A percentile compares a stretch with the other conserved stretches of the same genome.
phyloP scores from a whole-genome alignment of 2,797 vertebrate genomes.

The Loriculus beryllinus region DNA sequence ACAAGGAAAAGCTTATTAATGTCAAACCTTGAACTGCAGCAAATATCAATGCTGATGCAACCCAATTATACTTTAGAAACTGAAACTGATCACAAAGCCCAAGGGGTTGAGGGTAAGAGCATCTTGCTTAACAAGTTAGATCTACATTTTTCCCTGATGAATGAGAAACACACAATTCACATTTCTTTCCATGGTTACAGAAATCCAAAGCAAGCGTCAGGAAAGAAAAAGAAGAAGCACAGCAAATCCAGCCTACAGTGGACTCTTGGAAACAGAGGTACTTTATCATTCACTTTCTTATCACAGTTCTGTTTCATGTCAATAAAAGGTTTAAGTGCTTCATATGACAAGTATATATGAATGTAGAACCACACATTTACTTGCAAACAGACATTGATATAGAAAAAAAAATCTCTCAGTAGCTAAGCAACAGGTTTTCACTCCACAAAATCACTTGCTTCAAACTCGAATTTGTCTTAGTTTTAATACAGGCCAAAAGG shows the following conservation, averaged over 20 bases:
- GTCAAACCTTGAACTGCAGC: slow-evolving; percentile 19
- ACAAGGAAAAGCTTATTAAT: slow-evolving; percentile 3
- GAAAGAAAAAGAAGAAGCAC: slow-evolving; percentile 96
- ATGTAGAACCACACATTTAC: neutral
- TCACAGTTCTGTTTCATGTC: neutral
- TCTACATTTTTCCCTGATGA: slow-evolving; percentile 16
- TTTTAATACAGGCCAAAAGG: slow-evolving; percentile 5
- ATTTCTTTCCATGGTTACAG: slow-evolving; percentile 74
- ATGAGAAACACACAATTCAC: neutral
- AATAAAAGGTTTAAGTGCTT: slow-evolving; percentile 4
- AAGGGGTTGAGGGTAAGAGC: neutral
- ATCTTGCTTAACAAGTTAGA: slow-evolving; percentile 25
- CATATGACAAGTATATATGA: neutral
- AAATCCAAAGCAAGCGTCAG: slow-evolving; percentile 94
- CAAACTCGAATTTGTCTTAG: neutral
- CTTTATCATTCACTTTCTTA: neutral
- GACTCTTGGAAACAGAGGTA: slow-evolving; percentile 94
- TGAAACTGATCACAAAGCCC: slow-evolving; percentile 28
- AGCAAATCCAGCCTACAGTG: slow-evolving; percentile 94
- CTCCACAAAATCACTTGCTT: neutral
- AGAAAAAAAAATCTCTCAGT: neutral
- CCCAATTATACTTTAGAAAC: slow-evolving; percentile 31
- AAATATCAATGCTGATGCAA: slow-evolving; percentile 16
- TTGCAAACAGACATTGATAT: neutral
- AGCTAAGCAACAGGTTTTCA: slow-evolving; percentile 29